Percentiles rank a stretch among this genome's conserved stretches.
Evolutionary conservation across 2,797 vertebrate species (phyloP).

Genomic region (Gadopsis marmoratus): DNA sequence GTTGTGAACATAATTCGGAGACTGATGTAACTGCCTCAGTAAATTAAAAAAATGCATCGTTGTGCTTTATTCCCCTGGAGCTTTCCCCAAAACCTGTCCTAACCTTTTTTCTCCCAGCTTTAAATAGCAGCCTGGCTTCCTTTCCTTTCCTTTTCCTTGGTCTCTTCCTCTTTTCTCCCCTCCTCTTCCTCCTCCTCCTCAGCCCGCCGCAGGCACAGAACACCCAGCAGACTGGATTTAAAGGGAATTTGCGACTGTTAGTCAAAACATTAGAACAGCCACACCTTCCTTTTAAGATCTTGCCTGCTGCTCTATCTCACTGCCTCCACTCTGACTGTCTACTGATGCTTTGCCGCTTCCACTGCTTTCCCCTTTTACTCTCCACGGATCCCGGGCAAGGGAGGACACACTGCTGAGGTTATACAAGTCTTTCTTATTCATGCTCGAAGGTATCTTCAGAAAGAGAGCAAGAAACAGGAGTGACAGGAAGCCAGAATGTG

Average conservation of each 20-base stretch:
- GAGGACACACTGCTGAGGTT: slow-evolving; percentile 59
- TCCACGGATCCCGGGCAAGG: slow-evolving; percentile 44
- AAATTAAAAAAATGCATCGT: slow-evolving; percentile 39
- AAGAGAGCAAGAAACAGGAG: slow-evolving; percentile 14
- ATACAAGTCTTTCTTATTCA: slow-evolving; percentile 47
- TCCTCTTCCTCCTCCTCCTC: slow-evolving; percentile 29
- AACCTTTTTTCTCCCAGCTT: slow-evolving; percentile 43
- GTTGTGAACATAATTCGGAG: not conserved
- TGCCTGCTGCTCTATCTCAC: slow-evolving; percentile 88
- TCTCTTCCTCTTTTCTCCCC: slow-evolving; percentile 19
- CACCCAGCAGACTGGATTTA: slow-evolving; percentile 90
- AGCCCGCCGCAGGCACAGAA: slow-evolving; percentile 71
- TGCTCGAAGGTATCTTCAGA: slow-evolving; percentile 23
- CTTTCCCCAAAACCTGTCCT: slow-evolving; percentile 41
- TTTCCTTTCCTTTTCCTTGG: slow-evolving; percentile 32
- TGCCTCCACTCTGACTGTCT: slow-evolving; percentile 62
- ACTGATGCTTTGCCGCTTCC: slow-evolving; percentile 61
- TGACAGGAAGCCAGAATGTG: slow-evolving; percentile 17
- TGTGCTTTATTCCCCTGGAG: slow-evolving; percentile 37
- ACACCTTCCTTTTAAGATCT: slow-evolving; percentile 92
- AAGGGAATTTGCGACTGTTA: slow-evolving; percentile 92
- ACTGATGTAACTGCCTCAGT: slow-evolving; percentile 17
- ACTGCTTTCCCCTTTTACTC: slow-evolving; percentile 55
- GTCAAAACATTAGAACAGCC: slow-evolving; percentile 87
- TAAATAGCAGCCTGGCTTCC: slow-evolving; percentile 49